Evolutionary conservation across 2,888 invertebrate genomes (phyloP), one percentile per base, ranked within the genome.

Genomic region (Drosophila melanosoma): DNA sequence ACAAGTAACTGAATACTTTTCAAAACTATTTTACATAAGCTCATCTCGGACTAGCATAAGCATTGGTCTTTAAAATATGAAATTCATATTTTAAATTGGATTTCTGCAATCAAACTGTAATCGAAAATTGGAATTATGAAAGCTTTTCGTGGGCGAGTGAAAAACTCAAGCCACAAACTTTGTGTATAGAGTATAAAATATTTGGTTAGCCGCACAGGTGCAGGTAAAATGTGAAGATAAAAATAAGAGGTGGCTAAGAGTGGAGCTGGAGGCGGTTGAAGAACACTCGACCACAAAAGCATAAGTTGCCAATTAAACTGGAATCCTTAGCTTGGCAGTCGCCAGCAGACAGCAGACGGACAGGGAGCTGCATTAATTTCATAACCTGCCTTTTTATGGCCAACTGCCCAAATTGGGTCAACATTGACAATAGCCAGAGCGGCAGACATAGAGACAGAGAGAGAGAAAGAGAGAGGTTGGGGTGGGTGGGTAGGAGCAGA

Each of bases 231-330:
- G 36, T n/a, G 32, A 53, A 58, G 12, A 12, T 49, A 17, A 29
- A 26, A 36, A 45, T 42, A 36, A 60, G 45, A 70, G 84, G 8
- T n/a, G n/a, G 5, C 26, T n/a, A 49, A 40, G 48, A 52, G 53
- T 23, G 42, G 1, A 23, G 36, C 38, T 51, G 48, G 36, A 49
- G 57, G 17, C 12, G 58, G 33, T 6, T 40, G 58, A 38, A 54
- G 63, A 59, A 61, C 69, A 79, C 81, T 86, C 71, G 81, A 85
- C 90, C 80, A 87, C 87, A 88, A 89, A 87, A 87, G 87, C 90
- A 88, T 88, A 88, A 88, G 90, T 87, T 90, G 90, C 89, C 88
- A 88, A 90, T 88, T 88, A 88, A 88, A 89, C 79, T 89, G 69
- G 76, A 82, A 88, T 89, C 89, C 85, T 90, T 74, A 82, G 82